These are phyloP conservation scores for Schmidtea mediterranea DNA, from an alignment of 1,140 invertebrate genomes.

Conservation along the genomic window DNA sequence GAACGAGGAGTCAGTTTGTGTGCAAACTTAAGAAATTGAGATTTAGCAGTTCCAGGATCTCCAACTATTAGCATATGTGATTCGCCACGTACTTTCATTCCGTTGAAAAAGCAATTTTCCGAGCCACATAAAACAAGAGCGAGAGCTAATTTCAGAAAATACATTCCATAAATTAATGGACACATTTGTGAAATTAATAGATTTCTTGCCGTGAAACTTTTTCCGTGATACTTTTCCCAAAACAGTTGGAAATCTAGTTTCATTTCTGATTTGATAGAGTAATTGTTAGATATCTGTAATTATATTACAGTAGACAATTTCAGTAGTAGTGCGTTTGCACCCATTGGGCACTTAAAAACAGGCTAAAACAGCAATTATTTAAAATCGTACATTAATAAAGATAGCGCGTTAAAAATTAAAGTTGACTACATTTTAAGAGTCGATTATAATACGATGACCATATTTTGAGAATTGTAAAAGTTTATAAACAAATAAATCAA, in stretches of 20 bases:
- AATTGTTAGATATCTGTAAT: conserved; percentile 5
- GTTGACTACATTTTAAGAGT: no score
- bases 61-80: conserved; percentile 60
- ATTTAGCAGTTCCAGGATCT: conserved; percentile 61
- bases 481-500: no score
- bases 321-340: no score
- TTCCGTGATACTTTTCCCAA: conserved; percentile 38
- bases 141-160: conserved; percentile 54
- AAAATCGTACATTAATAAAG: no score
- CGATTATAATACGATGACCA: no score
- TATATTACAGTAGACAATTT: no score
- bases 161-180: conserved; percentile 59
- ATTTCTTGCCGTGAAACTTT: conserved; percentile 43
- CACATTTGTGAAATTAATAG: conserved; percentile 51
- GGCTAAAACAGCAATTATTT: no score
- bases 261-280: conserved; percentile 12
- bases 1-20: conserved; percentile 44
- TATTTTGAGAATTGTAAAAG: no score
- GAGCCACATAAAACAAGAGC: conserved; percentile 41
- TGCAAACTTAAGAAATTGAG: conserved; percentile 51
- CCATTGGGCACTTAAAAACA: no score
- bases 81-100: conserved; percentile 37
- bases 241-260: conserved; percentile 42
- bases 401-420: no score
- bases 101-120: neutral